Conservation (phyloP, 2,888 invertebrate species). For the Drosophila multiciliata region DNA sequence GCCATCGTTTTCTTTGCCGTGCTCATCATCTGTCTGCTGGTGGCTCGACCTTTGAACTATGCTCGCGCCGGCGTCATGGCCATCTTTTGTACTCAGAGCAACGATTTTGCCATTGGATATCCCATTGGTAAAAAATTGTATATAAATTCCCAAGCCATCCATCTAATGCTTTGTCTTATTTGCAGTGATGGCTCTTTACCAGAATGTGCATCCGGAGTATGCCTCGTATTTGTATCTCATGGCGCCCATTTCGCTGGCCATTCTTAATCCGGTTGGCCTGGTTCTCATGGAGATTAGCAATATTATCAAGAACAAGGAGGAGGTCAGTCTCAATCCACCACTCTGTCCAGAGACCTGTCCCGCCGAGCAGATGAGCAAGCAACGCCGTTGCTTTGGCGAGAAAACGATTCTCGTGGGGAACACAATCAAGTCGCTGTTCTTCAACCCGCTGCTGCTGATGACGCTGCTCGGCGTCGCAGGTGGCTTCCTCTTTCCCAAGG, state of each 20-base stretch:
- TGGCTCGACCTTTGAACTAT: constrained; percentile 92
- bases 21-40: constrained; percentile 90
- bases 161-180: constrained; percentile 41
- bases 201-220: constrained; percentile 94
- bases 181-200: constrained; percentile 93
- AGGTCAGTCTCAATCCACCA: constrained; percentile 67
- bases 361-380: constrained; percentile 72
- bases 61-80: constrained; percentile 96
- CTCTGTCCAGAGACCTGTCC: constrained; percentile 82
- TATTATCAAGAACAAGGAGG: constrained; percentile 83
- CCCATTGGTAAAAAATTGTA: constrained; percentile 89
- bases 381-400: constrained; percentile 77
- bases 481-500: constrained; percentile 92
- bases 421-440: constrained; percentile 89
- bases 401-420: constrained; percentile 83
- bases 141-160: neutral
- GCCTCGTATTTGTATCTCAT: constrained; percentile 95
- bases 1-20: constrained; percentile 93
- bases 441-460: constrained; percentile 96
- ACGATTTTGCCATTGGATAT: constrained; percentile 98
- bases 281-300: constrained; percentile 92
- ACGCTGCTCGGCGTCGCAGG: constrained; percentile 95
- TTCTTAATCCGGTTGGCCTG: constrained; percentile 96
- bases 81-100: constrained; percentile 98
- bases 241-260: constrained; percentile 96